These are phyloP conservation scores for Cyanoramphus novaezelandiae DNA, from an alignment of 2,113 vertebrate genomes.

Conservation along the genomic window DNA sequence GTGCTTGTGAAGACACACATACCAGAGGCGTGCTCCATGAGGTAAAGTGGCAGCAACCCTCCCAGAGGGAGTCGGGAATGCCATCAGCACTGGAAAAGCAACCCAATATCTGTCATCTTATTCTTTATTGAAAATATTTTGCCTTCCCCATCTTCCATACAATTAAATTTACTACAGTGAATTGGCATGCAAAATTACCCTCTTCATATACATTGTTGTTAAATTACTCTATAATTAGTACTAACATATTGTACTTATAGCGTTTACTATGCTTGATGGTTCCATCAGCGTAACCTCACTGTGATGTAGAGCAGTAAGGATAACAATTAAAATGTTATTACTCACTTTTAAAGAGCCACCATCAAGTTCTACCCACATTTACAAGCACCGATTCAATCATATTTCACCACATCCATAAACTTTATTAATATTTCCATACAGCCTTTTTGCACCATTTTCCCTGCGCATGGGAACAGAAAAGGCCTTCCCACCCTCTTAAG, in stretches of 20 bases:
- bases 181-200: slow-evolving; percentile 31
- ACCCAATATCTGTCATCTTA: neutral
- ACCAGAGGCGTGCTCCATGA: neutral
- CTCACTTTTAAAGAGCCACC: slow-evolving; percentile 28
- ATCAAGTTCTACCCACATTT: neutral
- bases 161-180: slow-evolving; percentile 1
- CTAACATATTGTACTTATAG: slow-evolving; percentile 37
- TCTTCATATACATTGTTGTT: slow-evolving; percentile 17
- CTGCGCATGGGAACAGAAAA: neutral
- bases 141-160: neutral
- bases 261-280: slow-evolving; percentile 38
- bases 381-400: neutral
- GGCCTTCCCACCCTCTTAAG: neutral
- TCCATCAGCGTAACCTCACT: slow-evolving; percentile 35
- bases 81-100: neutral
- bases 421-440: neutral
- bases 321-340: slow-evolving; percentile 33
- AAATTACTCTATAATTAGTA: slow-evolving; percentile 54
- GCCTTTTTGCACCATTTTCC: neutral
- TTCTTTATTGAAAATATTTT: slow-evolving; percentile 18
- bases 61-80: neutral
- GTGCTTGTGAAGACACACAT: neutral
- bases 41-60: neutral
- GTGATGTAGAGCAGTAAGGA: slow-evolving; percentile 38
- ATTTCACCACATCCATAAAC: neutral